Evolutionary conservation across 92 coral and sea anemone species (phyloP).

Genomic region (Galaxea fascicularis): DNA sequence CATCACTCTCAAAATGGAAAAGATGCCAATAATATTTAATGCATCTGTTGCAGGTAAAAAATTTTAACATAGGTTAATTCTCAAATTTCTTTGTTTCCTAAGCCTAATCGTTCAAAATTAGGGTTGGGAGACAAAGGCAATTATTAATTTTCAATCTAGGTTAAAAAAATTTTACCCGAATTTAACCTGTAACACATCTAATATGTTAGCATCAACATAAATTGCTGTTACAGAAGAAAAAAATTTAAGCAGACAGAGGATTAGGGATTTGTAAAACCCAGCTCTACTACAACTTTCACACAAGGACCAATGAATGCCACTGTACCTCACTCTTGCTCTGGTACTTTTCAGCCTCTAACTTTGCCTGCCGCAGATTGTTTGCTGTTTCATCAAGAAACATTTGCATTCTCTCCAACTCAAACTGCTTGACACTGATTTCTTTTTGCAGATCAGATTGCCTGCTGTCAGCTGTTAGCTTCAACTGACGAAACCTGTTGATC

Average conservation of each 20-base stretch:
- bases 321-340: constrained; percentile 93
- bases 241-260: neutral
- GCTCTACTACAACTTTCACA: neutral
- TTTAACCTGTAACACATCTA: too few relatives aligned
- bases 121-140: too few relatives aligned
- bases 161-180: too few relatives aligned
- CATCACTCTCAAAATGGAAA: too few relatives aligned
- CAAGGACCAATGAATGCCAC: neutral
- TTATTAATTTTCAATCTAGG: too few relatives aligned
- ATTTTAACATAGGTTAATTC: too few relatives aligned
- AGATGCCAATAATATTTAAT: too few relatives aligned
- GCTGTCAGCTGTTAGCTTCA: constrained; percentile 88
- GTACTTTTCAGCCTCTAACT: constrained; percentile 85
- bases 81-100: too few relatives aligned
- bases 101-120: too few relatives aligned
- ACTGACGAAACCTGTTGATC: constrained; percentile 85
- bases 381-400: constrained; percentile 88
- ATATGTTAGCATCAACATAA: neutral
- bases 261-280: neutral
- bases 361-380: constrained; percentile 78
- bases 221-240: neutral
- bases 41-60: too few relatives aligned
- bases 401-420: constrained; percentile 90
- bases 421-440: constrained; percentile 93
- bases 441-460: constrained; percentile 86